Evolutionary conservation across 2,888 invertebrate species (phyloP).

Genomic region (Cerceris ruficornis): DNA sequence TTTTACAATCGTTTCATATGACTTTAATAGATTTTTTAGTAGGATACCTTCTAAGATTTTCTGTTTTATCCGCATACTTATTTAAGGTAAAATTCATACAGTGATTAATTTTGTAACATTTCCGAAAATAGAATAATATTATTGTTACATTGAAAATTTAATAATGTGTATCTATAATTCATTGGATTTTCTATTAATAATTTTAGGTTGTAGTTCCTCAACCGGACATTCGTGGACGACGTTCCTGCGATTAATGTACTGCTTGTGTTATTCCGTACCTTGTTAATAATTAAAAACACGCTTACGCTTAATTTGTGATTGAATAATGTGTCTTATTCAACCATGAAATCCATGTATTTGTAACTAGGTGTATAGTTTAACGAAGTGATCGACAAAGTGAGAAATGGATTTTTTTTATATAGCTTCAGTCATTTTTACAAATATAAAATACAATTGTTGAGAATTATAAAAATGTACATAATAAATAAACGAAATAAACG

Average conservation of each 20-base stretch:
- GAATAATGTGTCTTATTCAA: conserved; percentile 14
- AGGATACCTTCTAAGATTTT: too few species aligned
- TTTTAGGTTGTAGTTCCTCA: conserved; percentile 47
- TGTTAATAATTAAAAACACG: conserved; percentile 21
- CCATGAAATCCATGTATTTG: neutral
- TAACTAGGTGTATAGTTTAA: neutral
- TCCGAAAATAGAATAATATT: too few species aligned
- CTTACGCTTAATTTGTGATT: conserved; percentile 46
- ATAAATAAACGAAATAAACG: neutral
- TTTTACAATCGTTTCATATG: neutral
- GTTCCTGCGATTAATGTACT: conserved; percentile 7
- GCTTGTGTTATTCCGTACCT: conserved; percentile 1
- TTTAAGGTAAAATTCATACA: neutral
- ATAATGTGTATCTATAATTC: neutral
- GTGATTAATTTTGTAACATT: neutral
- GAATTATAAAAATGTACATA: neutral
- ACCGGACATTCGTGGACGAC: neutral
- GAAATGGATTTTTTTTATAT: neutral
- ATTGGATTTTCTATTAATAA: neutral
- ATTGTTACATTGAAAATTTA: neutral
- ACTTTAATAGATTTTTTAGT: neutral
- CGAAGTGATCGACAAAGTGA: neutral
- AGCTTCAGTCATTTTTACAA: neutral
- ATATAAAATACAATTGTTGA: too few species aligned
- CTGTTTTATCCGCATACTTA: too few species aligned